phyloP scores from a whole-genome alignment of 2,797 vertebrate genomes.

The Sebastes nivosus region DNA sequence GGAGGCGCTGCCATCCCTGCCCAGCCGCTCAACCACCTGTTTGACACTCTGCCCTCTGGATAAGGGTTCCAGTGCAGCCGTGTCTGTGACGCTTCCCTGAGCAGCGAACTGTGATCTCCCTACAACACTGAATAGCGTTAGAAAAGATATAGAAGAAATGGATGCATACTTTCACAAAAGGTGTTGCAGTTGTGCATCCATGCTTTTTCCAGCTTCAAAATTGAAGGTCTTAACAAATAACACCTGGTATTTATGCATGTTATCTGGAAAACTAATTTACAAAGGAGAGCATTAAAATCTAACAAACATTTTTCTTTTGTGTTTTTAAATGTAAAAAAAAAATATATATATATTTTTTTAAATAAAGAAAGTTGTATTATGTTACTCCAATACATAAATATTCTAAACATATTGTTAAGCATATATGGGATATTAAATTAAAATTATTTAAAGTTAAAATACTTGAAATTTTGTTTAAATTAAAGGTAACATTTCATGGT shows the following conservation, averaged over 20 bases:
- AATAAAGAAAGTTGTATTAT: too few relatives aligned
- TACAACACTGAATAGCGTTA: neutral
- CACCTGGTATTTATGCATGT: neutral
- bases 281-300: too few relatives aligned
- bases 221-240: neutral
- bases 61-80: constrained; percentile 8
- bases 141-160: neutral
- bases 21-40: constrained; percentile 38
- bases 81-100: constrained; percentile 9
- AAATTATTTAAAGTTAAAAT: too few relatives aligned
- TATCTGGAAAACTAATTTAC: too few relatives aligned
- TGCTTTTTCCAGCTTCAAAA: neutral
- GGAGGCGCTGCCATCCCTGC: neutral
- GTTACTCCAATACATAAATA: too few relatives aligned
- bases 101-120: neutral
- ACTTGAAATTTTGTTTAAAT: too few relatives aligned
- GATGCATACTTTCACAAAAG: neutral
- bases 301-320: too few relatives aligned
- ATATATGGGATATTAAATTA: too few relatives aligned
- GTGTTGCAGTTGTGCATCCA: neutral
- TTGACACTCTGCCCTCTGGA: constrained; percentile 37
- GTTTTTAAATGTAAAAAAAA: too few relatives aligned
- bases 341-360: too few relatives aligned
- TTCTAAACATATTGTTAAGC: too few relatives aligned
- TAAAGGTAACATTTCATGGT: too few relatives aligned